phyloP scores from a whole-genome alignment of 2,113 vertebrate species.

The Lathamus discolor region DNA sequence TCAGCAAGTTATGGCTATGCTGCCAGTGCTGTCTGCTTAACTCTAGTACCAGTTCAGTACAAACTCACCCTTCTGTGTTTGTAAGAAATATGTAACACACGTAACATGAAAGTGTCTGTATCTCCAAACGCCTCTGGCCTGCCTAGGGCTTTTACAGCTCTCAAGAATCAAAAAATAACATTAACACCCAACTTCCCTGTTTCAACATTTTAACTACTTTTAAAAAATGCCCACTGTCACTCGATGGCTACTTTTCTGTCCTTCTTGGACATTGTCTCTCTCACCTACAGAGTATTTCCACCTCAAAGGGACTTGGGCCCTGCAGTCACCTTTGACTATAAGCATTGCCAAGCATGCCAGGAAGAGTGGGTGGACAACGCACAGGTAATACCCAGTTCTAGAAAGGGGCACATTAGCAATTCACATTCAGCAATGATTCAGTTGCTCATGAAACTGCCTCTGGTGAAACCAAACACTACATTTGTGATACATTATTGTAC shows the following conservation, averaged over 20 bases:
- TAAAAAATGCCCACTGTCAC: background rate
- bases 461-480: background rate
- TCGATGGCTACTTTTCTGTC: background rate
- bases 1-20: slow-evolving; percentile 63
- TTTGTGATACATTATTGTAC: background rate
- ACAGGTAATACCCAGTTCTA: background rate
- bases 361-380: background rate
- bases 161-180: background rate
- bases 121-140: background rate
- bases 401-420: background rate
- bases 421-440: background rate
- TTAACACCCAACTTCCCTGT: accelerated
- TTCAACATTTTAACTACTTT: background rate
- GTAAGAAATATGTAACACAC: background rate
- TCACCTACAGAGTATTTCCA: background rate
- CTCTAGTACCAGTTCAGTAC: background rate
- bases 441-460: background rate
- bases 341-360: background rate
- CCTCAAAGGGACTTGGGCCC: background rate
- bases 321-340: background rate
- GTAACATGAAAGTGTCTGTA: background rate
- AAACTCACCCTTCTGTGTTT: slow-evolving; percentile 22
- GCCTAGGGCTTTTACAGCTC: background rate
- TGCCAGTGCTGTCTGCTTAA: slow-evolving; percentile 56
- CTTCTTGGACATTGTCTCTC: background rate